Evolutionary conservation across 2,113 vertebrate genomes (phyloP).

Genomic region (Malaclemys terrapin): DNA sequence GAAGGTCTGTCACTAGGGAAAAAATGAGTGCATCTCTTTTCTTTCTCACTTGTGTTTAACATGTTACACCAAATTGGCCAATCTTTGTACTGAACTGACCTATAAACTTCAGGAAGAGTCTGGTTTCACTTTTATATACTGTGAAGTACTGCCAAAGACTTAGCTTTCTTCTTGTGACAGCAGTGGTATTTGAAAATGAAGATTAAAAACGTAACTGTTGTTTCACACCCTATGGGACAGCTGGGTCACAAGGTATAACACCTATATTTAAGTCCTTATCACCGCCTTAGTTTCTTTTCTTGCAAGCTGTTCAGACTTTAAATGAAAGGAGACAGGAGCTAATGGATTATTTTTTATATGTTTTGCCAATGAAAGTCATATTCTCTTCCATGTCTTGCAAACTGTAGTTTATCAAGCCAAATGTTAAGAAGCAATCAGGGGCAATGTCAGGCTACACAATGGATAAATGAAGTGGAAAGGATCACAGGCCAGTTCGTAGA

Average conservation of each 20-base stretch:
- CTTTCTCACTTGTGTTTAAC: background rate
- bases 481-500: too few species aligned
- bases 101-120: background rate
- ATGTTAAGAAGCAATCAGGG: too few species aligned
- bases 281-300: background rate
- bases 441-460: too few species aligned
- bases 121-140: background rate
- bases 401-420: too few species aligned
- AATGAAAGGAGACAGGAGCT: background rate
- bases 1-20: background rate
- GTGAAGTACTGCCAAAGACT: background rate
- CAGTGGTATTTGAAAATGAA: background rate
- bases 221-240: background rate
- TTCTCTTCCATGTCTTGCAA: too few species aligned
- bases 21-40: background rate
- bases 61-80: background rate
- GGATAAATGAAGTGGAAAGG: too few species aligned
- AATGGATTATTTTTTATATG: too few species aligned
- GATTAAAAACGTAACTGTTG: background rate
- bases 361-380: too few species aligned
- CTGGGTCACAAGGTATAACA: background rate
- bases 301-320: background rate
- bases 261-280: background rate
- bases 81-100: background rate
- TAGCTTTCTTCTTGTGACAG: background rate